Percentiles rank a stretch among this genome's conserved stretches.
Evolutionary conservation across 1,140 invertebrate genomes (phyloP).

Genomic region (Leucophenga varia): DNA sequence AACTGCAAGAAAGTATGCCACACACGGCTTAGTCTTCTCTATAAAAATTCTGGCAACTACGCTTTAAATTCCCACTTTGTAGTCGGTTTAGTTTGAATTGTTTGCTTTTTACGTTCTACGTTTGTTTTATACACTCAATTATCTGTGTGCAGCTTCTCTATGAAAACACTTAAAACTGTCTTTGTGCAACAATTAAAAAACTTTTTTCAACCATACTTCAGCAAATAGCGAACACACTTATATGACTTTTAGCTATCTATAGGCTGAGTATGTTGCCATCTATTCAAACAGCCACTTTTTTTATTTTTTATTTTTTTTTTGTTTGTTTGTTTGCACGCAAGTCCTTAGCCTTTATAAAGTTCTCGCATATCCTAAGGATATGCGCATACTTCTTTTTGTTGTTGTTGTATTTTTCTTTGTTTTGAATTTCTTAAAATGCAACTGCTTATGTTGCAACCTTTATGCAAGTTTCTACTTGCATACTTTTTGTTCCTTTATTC

Average conservation of each 20-base stretch:
- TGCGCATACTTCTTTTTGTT: too few species aligned
- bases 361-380: conserved; percentile 29
- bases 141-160: conserved; percentile 13
- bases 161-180: conserved; percentile 27
- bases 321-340: conserved; percentile 15
- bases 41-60: conserved; percentile 8
- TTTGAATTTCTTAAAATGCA: too few species aligned
- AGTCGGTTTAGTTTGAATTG: neutral
- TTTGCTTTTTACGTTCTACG: neutral
- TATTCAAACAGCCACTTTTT: too few species aligned
- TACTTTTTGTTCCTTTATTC: conserved; percentile 1
- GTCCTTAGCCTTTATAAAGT: conserved; percentile 16
- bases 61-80: conserved; percentile 3
- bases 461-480: conserved; percentile 6
- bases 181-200: conserved; percentile 42
- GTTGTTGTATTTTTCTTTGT: too few species aligned
- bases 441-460: conserved; percentile 16
- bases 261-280: neutral
- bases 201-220: conserved; percentile 24
- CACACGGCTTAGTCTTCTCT: conserved; percentile 5
- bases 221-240: conserved; percentile 1
- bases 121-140: neutral
- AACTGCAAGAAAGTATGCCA: conserved; percentile 4
- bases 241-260: conserved; percentile 1
- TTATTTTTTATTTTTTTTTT: neutral